phyloP scores from a whole-genome alignment of 2,113 vertebrate species.

The Gnathonemus longibarbis region DNA sequence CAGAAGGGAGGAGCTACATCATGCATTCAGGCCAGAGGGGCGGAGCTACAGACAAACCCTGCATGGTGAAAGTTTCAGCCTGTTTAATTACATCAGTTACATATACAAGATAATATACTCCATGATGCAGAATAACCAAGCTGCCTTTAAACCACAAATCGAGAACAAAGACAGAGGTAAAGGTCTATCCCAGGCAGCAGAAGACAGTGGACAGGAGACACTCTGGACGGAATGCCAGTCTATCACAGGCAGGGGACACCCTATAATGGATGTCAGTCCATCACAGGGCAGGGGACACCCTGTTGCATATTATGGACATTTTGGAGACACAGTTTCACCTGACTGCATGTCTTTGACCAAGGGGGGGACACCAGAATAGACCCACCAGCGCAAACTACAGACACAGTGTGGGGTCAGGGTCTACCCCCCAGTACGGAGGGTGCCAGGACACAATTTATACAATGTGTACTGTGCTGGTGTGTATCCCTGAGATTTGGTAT shows the following conservation, averaged over 20 bases:
- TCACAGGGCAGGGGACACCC: no score
- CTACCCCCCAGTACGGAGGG: no score
- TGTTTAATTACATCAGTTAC: neutral
- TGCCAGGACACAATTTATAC: neutral
- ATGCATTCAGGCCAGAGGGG: neutral
- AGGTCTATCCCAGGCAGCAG: neutral
- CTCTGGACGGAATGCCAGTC: neutral
- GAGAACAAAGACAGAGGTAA: neutral
- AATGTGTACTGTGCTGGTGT: neutral
- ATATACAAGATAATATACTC: neutral
- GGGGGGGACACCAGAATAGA: no score
- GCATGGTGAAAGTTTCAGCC: neutral
- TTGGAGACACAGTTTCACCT: no score
- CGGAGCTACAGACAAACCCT: neutral
- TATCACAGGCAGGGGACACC: neutral
- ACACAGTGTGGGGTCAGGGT: no score
- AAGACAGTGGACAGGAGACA: neutral
- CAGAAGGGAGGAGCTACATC: constrained; percentile 10
- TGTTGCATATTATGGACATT: no score
- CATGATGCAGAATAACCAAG: neutral
- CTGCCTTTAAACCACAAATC: neutral
- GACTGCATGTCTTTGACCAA: no score
- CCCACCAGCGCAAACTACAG: no score
- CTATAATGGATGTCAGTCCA: no score
- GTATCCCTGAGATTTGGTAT: neutral